phyloP scores from a whole-genome alignment of 2,888 invertebrate genomes.

The Chloromyia formosa region DNA sequence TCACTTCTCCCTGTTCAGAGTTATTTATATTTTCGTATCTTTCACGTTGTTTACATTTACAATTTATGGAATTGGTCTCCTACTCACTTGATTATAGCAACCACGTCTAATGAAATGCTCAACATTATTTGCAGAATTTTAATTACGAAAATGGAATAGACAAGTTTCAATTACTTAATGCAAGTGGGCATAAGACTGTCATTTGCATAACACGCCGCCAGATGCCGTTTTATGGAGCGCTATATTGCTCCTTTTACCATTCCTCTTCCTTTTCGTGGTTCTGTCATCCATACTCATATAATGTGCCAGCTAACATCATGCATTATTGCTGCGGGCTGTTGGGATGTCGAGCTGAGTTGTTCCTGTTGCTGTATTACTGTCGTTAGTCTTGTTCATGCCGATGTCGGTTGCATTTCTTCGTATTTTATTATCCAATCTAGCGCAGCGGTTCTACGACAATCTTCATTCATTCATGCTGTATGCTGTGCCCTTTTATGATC shows the following conservation, averaged over 20 bases:
- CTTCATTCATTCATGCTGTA: constrained; percentile 6
- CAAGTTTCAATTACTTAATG: constrained; percentile 40
- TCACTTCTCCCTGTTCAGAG: too few relatives aligned
- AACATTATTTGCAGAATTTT: constrained; percentile 25
- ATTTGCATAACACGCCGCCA: constrained; percentile 24
- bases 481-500: neutral
- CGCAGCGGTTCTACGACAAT: neutral
- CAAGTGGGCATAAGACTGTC: constrained; percentile 27
- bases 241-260: neutral
- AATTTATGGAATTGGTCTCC: too few relatives aligned
- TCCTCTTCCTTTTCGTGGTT: neutral
- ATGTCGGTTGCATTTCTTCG: constrained; percentile 6
- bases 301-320: neutral
- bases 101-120: too few relatives aligned
- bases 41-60: too few relatives aligned
- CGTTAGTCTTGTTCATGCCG: neutral
- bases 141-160: constrained; percentile 32
- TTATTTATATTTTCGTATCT: too few relatives aligned
- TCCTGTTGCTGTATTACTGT: neutral
- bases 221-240: constrained; percentile 13
- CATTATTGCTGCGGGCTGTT: neutral
- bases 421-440: neutral
- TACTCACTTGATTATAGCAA: too few relatives aligned
- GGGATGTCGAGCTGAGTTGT: neutral
- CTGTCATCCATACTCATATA: neutral